phyloP scores from a whole-genome alignment of 2,113 vertebrate genomes.

The Pithys albifrons region DNA sequence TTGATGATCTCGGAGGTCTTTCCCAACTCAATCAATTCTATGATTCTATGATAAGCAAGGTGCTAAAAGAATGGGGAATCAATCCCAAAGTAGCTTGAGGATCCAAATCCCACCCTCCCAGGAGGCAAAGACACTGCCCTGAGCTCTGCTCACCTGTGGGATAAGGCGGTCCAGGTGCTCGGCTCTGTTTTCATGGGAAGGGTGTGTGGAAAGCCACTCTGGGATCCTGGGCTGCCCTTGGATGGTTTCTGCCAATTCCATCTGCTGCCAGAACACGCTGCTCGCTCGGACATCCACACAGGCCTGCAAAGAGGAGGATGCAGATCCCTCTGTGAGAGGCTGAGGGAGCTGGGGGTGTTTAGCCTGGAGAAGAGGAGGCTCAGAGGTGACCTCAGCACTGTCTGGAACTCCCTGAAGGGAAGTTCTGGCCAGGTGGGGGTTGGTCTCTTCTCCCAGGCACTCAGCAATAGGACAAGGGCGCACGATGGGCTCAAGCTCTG shows the following conservation, averaged over 20 bases:
- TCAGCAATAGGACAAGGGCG: no score
- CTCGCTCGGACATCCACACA: constrained; percentile 92
- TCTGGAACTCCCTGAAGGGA: no score
- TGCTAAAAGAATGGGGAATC: neutral
- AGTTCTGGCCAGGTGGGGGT: no score
- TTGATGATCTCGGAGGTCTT: no score
- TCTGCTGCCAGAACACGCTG: constrained; percentile 92
- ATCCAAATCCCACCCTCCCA: neutral
- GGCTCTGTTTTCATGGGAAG: constrained; percentile 87
- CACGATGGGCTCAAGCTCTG: no score
- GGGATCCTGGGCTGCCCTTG: constrained; percentile 77
- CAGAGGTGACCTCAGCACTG: no score
- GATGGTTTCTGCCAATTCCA: constrained; percentile 82
- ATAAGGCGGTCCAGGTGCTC: constrained; percentile 85
- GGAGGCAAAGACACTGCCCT: neutral
- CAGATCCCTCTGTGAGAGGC: neutral
- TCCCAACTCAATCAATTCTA: no score
- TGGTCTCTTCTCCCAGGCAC: no score
- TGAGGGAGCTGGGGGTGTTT: no score
- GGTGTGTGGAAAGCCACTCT: constrained; percentile 95
- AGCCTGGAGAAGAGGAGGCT: no score
- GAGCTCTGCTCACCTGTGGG: constrained; percentile 82
- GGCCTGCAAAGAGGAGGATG: constrained; percentile 74
- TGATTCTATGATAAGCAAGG: neutral
- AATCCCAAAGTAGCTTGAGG: neutral